phyloP scores from a whole-genome alignment of 2,113 vertebrate species.

The Sturnira hondurensis region DNA sequence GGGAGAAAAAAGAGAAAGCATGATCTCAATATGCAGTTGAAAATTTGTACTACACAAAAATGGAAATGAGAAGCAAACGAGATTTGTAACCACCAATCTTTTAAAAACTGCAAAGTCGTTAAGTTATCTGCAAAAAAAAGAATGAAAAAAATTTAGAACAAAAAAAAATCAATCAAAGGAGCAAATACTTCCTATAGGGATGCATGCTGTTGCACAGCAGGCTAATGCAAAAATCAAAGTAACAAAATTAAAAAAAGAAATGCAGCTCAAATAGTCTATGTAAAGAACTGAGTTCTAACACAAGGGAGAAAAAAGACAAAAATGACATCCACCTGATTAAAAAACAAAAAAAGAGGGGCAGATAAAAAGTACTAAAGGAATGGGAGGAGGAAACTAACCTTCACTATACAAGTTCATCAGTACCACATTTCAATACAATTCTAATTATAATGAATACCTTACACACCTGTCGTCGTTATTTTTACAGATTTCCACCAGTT shows the following conservation, averaged over 20 bases:
- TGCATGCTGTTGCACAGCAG: background rate
- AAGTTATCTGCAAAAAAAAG: conserved; percentile 24
- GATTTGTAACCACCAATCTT: background rate
- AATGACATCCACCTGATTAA: background rate
- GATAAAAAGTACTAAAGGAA: background rate
- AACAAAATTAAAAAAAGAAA: background rate
- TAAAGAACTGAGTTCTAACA: background rate
- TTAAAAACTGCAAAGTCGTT: background rate
- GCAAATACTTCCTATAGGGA: background rate
- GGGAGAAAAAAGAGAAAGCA: conserved; percentile 17
- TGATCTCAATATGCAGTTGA: conserved; percentile 6
- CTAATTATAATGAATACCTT: background rate
- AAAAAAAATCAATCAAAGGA: background rate
- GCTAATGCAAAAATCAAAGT: conserved; percentile 34
- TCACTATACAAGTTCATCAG: background rate
- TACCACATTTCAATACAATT: background rate
- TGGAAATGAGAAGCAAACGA: background rate
- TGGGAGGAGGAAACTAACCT: background rate
- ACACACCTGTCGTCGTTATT: conserved; percentile 86
- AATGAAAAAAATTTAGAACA: conserved; percentile 10
- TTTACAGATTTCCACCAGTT: conserved; percentile 81
- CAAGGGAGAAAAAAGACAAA: background rate
- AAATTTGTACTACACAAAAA: background rate
- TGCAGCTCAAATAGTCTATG: background rate
- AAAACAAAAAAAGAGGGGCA: background rate